Evolutionary conservation across 1,140 invertebrate species (phyloP), one percentile per base, ranked within the genome.

Genomic region (Harpegnathos saltator): DNA sequence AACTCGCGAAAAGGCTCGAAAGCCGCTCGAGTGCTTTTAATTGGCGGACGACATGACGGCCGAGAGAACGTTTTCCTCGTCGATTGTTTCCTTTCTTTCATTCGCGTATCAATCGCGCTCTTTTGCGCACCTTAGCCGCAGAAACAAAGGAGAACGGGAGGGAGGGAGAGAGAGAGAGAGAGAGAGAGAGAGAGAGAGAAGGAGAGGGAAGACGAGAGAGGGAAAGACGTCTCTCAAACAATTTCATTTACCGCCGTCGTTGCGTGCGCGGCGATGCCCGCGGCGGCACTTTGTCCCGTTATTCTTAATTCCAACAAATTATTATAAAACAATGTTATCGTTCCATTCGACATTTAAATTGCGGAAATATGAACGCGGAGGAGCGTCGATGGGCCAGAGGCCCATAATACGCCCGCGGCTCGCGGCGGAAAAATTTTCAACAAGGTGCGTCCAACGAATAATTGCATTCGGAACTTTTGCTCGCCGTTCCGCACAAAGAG

Each of bases 301-400:
- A 71, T 74, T 78, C 72, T 86, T 89, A 81, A 88, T 88, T 88
- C 69, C 58, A n/a, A 38, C 33, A 54, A 86, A 88, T 72, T 83
- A 82, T 81, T 85, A 81, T 69, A 82, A 83, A 87, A 85, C 78
- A 78, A 75, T 66, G 24, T 89, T 85, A 85, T 83, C 83, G 58
- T 84, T 81, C 63, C 83, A 77, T 85, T 88, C 29, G 29, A 83
- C 61, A 56, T 59, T 59, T 48, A 68, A 77, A 74, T 59, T 77
- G 38, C n/a, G 11, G 63, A 48, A n/a, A 59, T 58, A 12, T 44
- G 22, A 9, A 22, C 19, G 17, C 12, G 56, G 11, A 48, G 9
- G 38, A 44, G 69, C 4, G 14, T 44, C 24, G 62, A 54, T 14
- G 1, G 26, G 14, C 11, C 14, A 62, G 19, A 2, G 9, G 12